phyloP scores from a whole-genome alignment of 1,140 invertebrate genomes.

The Triops longicaudatus region DNA sequence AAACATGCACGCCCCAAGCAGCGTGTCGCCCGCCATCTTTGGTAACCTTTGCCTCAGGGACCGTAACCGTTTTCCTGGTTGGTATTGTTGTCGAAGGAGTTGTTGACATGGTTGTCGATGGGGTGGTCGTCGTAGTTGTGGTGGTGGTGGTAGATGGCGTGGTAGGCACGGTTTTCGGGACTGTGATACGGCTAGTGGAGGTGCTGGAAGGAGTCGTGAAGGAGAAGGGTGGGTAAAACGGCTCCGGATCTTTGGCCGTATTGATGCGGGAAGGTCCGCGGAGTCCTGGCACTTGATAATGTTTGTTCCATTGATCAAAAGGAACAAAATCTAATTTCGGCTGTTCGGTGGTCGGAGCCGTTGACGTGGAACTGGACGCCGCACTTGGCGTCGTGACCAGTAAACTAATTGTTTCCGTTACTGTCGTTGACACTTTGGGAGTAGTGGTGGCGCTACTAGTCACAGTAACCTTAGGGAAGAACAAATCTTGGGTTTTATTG shows the following conservation, averaged over 20 bases:
- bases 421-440: slow-evolving; percentile 19
- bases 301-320: slow-evolving; percentile 21
- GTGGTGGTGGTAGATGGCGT: slow-evolving; percentile 18
- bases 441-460: slow-evolving; percentile 21
- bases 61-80: slow-evolving; percentile 60
- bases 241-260: slow-evolving; percentile 21
- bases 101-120: neutral
- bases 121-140: neutral
- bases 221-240: neutral
- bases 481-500: neutral
- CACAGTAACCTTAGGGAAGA: neutral
- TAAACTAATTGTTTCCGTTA: slow-evolving; percentile 16
- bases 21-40: slow-evolving; percentile 45
- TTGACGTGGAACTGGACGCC: neutral
- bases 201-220: slow-evolving; percentile 27
- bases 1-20: slow-evolving; percentile 82
- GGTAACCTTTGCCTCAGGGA: slow-evolving; percentile 42
- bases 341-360: slow-evolving; percentile 16
- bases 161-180: slow-evolving; percentile 24
- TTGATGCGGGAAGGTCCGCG: slow-evolving; percentile 23
- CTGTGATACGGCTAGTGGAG: slow-evolving; percentile 25
- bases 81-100: slow-evolving; percentile 41
- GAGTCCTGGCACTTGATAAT: slow-evolving; percentile 26
- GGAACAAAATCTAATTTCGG: slow-evolving; percentile 27
- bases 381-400: neutral